Evolutionary conservation across 2,113 vertebrate species (phyloP).

Genomic region (Hymenochirus boettgeri): DNA sequence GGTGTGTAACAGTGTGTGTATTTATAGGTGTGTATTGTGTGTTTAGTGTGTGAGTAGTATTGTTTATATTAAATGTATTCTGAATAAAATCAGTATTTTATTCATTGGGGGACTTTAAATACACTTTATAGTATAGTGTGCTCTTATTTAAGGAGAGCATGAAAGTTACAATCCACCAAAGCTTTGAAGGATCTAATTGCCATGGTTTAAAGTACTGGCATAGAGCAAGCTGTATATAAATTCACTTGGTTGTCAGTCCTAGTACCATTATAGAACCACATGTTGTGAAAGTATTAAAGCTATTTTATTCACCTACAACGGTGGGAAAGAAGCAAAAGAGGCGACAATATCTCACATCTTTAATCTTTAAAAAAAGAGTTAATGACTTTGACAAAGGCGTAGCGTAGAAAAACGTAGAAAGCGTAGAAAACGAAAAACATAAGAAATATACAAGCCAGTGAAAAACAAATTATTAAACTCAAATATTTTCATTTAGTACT

Average conservation of each 20-base stretch:
- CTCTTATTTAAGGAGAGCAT: constrained; percentile 6
- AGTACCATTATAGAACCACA: constrained; percentile 30
- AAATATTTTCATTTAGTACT: no score
- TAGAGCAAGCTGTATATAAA: constrained; percentile 20
- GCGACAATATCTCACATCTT: constrained; percentile 7
- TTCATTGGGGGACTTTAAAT: no score
- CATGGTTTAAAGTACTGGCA: constrained; percentile 34
- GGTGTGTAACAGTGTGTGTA: no score
- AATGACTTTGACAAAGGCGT: no score
- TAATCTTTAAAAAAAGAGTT: constrained; percentile 22
- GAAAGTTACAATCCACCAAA: not conserved
- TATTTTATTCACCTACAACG: constrained; percentile 30
- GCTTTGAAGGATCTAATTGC: constrained; percentile 32
- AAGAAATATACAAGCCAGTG: no score
- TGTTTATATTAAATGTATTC: no score
- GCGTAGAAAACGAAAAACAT: no score
- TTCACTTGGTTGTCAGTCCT: constrained; percentile 23
- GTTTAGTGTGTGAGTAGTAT: no score
- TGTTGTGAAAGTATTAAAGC: constrained; percentile 32
- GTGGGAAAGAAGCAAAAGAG: constrained; percentile 25
- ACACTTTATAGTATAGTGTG: not conserved
- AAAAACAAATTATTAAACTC: no score
- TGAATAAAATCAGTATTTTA: no score
- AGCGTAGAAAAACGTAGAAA: no score
- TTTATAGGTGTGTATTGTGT: no score